phyloP scores from a whole-genome alignment of 30 jellyfish, hydroid and myxozoan genomes.

The Morbakka virulenta region DNA sequence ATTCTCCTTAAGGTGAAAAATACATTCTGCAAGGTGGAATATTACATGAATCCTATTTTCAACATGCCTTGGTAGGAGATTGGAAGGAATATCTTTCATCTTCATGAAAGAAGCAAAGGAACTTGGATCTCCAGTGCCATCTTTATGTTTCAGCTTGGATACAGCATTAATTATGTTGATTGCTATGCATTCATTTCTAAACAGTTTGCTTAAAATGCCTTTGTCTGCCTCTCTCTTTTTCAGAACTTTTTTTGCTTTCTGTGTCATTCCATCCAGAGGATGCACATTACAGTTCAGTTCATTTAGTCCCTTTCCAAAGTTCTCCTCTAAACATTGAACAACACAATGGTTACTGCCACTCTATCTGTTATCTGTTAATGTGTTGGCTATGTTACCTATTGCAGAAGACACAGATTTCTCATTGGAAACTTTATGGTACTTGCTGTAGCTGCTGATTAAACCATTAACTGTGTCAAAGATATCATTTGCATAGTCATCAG shows the following conservation, averaged over 20 bases:
- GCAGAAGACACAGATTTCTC: not conserved
- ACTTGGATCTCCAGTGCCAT: constrained; percentile 24
- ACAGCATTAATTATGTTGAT: not conserved
- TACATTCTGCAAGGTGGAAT: not conserved
- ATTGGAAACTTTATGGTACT: not conserved
- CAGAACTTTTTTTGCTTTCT: not conserved
- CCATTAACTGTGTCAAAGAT: constrained; percentile 5
- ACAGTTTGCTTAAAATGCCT: constrained; percentile 11
- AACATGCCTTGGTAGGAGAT: not conserved
- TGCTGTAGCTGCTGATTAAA: not conserved
- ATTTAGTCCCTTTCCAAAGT: not conserved
- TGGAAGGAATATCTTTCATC: not conserved
- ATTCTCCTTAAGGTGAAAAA: not conserved
- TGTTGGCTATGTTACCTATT: not conserved
- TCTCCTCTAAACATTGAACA: not conserved
- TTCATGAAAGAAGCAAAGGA: constrained; percentile 7
- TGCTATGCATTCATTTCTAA: constrained; percentile 7
- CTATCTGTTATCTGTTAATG: constrained; percentile 36
- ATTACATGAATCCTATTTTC: not conserved
- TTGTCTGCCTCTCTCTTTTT: not conserved
- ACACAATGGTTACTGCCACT: constrained; percentile 24
- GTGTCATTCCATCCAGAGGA: constrained; percentile 30
- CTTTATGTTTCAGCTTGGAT: constrained; percentile 14
- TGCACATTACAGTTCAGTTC: constrained; percentile 41
- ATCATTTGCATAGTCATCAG: not conserved